Conservation (phyloP, 2,797 vertebrate genomes). For the Phrynocephalus vlangalii region DNA sequence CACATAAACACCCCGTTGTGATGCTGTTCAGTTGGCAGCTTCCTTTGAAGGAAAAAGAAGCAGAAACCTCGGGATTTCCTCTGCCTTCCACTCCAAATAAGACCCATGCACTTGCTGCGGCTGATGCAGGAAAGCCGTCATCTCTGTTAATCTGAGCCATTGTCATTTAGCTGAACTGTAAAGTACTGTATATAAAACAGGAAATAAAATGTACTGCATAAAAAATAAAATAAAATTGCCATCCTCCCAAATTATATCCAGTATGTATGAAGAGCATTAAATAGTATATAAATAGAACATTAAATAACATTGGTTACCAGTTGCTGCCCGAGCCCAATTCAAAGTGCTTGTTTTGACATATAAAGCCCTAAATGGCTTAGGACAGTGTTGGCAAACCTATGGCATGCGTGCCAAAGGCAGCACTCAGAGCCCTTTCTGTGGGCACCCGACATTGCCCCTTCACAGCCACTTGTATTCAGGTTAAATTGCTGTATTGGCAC, state of each 20-base stretch:
- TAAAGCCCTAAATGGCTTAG: no score
- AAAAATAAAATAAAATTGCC: not conserved
- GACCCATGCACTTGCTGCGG: slow-evolving; percentile 33
- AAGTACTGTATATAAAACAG: no score
- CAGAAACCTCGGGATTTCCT: not conserved
- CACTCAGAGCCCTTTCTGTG: no score
- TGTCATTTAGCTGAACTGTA: not conserved
- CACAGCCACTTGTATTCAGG: no score
- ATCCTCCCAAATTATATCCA: not conserved
- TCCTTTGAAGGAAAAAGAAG: not conserved
- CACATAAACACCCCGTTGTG: no score
- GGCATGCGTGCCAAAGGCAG: no score
- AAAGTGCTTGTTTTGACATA: no score
- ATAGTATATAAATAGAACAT: not conserved
- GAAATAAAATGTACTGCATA: not conserved
- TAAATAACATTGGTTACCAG: no score
- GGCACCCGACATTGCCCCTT: no score
- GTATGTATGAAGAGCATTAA: not conserved
- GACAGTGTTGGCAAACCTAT: no score
- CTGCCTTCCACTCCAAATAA: rapidly evolving
- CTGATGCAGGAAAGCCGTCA: slow-evolving; percentile 4
- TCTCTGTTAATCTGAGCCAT: slow-evolving; percentile 45
- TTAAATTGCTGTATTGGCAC: no score
- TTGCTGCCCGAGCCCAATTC: no score
- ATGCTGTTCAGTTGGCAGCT: rapidly evolving